Base-by-base conservation (phyloP, 2,888 invertebrate genomes). In the Marasmarcha lunaedactyla region DNA sequence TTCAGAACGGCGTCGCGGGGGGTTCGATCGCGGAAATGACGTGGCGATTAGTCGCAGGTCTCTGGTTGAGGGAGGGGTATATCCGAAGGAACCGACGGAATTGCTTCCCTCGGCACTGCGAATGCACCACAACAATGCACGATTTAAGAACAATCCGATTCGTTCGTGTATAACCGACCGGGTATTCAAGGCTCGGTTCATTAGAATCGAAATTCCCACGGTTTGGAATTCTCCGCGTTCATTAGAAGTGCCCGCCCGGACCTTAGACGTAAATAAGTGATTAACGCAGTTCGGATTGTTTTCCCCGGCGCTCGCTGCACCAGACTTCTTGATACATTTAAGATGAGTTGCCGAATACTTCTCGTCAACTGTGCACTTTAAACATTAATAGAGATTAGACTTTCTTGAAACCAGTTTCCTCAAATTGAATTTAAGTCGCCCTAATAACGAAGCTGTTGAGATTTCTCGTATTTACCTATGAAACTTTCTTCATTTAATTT, bases 201-300 rank as follows among this genome's bases (percentile, higher is more conserved):
- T 76, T 77, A 78, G 63, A 72, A 74, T 71, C 65, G 53, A 71
- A 77, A 79, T 78, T 79, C 78, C 72, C 77, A 77, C 76, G 71
- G 73, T 79, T 78, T 78, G 76, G 71, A 66, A 77, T 78, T 71
- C 72, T 61, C 70, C 50, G 57, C 70, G 70, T 78, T 78, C 77
- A 76, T 81, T 79, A 77, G 69, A 73, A 76, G 70, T 77, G 71
- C 70, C 65, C 69, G 54, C 57, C 61, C 63, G 64, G 73, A 71
- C 71, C 61, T 59, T 55, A 63, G 69, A 63, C 72, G 72, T 81
- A 79, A 83, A 83, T 83, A 81, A 79, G 78, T 79, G 81, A 81
- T 81, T 78, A 81, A 79, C 73, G 72, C 77, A 76, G 77, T 76
- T 74, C 64, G 69, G 68, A 77, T 83, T 83, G 81, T 81, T 81